Evolutionary conservation across 2,113 vertebrate genomes (phyloP), one percentile per base, ranked within the genome.

Genomic region (Plectropomus leopardus): DNA sequence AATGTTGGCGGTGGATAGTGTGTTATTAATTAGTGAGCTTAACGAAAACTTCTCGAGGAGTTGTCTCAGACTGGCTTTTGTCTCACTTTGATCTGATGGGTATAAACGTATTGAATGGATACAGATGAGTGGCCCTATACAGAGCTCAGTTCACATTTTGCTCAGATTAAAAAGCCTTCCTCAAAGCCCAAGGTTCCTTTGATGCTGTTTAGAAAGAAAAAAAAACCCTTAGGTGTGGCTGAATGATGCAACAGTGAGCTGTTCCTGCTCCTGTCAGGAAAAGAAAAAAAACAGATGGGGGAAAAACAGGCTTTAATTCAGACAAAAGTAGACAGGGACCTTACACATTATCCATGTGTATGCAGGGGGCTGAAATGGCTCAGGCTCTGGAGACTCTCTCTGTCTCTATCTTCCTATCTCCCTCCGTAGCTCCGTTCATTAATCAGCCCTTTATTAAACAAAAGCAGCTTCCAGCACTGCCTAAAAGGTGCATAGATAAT

Each of bases 361-460:
- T 44, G 68, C 36, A 66, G 36, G 36, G 32, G 45, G 19, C 19
- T 40, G 53, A 68, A 44, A 71, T 7, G 36, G 48, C 74, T 68
- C 51, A 40, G 58, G 36, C 82, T 78, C 67, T 42, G 47, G 76
- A 71, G 68, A 47, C 32, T 72, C 53, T 72, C 44, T 45, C 19
- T 19, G 30, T 65, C 67, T 76, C 67, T 89, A 79, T 89, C 80
- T 47, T 63, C 63, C 67, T 21, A 85, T 90, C 54, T 84, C 42
- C 72, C 61, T 45, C 69, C 5, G 17, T 71, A 68, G 80, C 83
- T 83, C 64, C 50, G 7, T 89, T 93, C 90, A 91, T 94, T 93
- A 92, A 92, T 93, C 92, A 92, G 72, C 50, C 72, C 55, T 93
- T 91, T 92, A 92, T 91, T 93, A 91, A 92, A 90, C 90, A 86